Evolutionary conservation across 2,113 vertebrate genomes (phyloP), one percentile per base, ranked within the genome.

Genomic region (Cyanistes caeruleus): DNA sequence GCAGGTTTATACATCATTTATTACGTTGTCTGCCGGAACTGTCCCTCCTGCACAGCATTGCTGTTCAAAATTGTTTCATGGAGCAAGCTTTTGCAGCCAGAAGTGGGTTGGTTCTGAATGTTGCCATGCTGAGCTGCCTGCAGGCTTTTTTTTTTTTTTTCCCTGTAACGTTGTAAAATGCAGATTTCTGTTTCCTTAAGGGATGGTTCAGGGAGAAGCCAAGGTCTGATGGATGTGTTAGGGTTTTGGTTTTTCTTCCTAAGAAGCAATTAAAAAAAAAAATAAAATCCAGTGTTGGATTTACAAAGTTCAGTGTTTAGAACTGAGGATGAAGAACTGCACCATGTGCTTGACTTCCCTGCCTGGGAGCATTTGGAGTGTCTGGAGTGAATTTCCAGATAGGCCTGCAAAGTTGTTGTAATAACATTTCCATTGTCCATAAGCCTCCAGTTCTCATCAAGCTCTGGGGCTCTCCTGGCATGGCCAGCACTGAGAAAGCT

Each of bases 1-100:
- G 73, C 60, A 81, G 95, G 2, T 92, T 93, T 63, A 31, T 23
- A 5, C 68, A 67, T 63, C 65, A 30, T 11, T 68, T 23, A 13
- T 28, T 35, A 3, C 0, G 0, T 17, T 58, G 37, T 22, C 58
- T 58, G 73, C 46, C 0, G 2, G 65, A 90, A 39, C 23, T 13
- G 20, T 11, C 76, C 37, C 69, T 63, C 56, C 30, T 43, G 56
- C 52, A 9, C 24, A 35, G 62, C 51, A 2, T 0, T 43, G 60
- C 52, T 39, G 58, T 12, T 77, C 52, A 72, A 78, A 52, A 43
- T 15, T 4, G 49, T 37, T 48, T 24, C 70, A 13, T 15, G 22
- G 83, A 53, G 37, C 17, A 33, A 58, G n/a, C 25, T 19, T 63
- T 31, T 79, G 53, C 62, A 62, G 63, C 80, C 41, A 60, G 33